Base-by-base conservation (phyloP, 2,797 vertebrate species). In the Hippocampus kuda region DNA sequence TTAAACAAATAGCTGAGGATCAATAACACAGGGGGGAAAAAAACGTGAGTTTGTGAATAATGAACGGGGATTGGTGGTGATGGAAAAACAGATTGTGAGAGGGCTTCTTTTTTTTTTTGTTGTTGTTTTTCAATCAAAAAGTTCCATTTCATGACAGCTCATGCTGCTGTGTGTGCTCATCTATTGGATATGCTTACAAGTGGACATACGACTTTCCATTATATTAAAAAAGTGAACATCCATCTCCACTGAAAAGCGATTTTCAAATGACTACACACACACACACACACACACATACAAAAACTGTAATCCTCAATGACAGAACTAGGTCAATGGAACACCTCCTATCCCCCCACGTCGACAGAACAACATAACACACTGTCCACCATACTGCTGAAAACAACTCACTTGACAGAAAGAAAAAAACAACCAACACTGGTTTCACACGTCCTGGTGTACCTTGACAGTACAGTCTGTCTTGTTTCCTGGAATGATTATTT, bases 281-380 rank as follows among this genome's bases (percentile, higher is more conserved):
- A 8, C 68, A 10, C 48, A 57, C 63, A 69, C 66, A 27, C 66
- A 68, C 69, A 66, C 65, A 60, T 53, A 56, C 53, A 69, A 68
- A 67, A 65, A 63, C 65, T 71, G 72, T 90, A 90, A 91, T 91
- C 82, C 79, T 83, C 79, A 88, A 81, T 91, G 91, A 91, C 88
- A 91, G 81, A 91, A 90, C 79, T 90, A 88, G 90, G 90, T 90
- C 88, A 92, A 85, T 88, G 81, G 89, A 90, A 82, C 85, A 82
- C 81, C 77, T 49, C 75, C 76, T 65, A 66, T 69, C 53, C 20
- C 7, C 62, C 30, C 20, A 0, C 41, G 65, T 30, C 20, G 0
- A 20, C 24, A 18, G 13, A 2, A 12, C 48, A 1, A 10, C 69
- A 56, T 30, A 11, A 15, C 38, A 57, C 62, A 65, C 60, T 65